These are phyloP conservation scores for Ceuthmochares aereus DNA, from an alignment of 2,113 vertebrate genomes.

Conservation along the genomic window DNA sequence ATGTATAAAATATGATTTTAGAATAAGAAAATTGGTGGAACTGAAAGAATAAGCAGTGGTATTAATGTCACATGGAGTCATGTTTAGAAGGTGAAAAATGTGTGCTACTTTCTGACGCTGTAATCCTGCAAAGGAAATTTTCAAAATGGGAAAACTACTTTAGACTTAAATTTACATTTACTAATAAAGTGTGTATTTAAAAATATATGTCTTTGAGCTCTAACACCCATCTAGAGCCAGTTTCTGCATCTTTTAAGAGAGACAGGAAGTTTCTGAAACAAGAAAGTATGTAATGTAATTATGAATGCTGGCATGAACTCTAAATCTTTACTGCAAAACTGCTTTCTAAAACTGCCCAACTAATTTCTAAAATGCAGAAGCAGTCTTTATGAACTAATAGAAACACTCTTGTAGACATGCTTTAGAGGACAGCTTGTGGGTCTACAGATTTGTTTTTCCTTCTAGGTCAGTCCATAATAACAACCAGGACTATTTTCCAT, in stretches of 20 bases:
- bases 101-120: neutral
- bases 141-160: neutral
- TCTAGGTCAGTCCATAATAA: neutral
- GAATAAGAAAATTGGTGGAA: neutral
- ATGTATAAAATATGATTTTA: neutral
- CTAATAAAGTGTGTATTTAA: neutral
- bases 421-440: neutral
- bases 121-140: neutral
- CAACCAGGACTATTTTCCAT: neutral
- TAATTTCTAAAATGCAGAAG: neutral
- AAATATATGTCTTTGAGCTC: neutral
- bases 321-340: neutral
- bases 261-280: neutral
- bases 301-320: neutral
- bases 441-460: neutral
- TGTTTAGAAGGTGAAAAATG: neutral
- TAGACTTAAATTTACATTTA: neutral
- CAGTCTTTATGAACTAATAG: neutral
- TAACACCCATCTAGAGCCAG: neutral
- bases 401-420: neutral
- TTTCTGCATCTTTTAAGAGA: neutral
- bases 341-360: neutral
- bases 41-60: neutral
- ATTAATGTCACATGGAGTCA: neutral
- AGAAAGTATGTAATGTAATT: neutral